phyloP scores from a whole-genome alignment of 1,140 invertebrate genomes.

The Cotesia chilonis region DNA sequence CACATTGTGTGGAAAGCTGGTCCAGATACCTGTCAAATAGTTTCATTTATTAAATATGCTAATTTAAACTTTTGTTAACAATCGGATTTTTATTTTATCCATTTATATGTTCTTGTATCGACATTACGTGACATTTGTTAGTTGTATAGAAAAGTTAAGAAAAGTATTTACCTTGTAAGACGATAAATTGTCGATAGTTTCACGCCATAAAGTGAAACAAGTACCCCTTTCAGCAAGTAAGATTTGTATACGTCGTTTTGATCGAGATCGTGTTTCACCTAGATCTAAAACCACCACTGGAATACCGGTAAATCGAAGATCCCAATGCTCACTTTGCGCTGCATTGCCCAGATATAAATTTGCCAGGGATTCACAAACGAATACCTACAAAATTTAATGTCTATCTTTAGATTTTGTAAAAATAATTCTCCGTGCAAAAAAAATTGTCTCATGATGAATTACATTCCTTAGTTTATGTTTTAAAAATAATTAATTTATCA shows the following conservation, averaged over 20 bases:
- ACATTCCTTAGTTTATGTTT: too few relatives aligned
- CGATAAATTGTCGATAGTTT: slow-evolving; percentile 80
- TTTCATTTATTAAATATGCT: background rate
- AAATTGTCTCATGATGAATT: too few relatives aligned
- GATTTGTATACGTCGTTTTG: slow-evolving; percentile 78
- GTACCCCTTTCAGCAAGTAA: slow-evolving; percentile 84
- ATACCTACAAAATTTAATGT: slow-evolving; percentile 65
- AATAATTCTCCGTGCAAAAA: too few relatives aligned
- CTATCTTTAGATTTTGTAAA: too few relatives aligned
- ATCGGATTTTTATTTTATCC: too few relatives aligned
- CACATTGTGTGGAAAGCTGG: slow-evolving; percentile 85
- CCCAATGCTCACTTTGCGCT: slow-evolving; percentile 72
- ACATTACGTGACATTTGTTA: background rate
- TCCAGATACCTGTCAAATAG: slow-evolving; percentile 65
- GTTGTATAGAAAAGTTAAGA: background rate
- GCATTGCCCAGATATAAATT: slow-evolving; percentile 78
- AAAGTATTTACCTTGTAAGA: slow-evolving; percentile 66
- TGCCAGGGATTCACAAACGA: slow-evolving; percentile 80
- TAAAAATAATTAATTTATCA: too few relatives aligned
- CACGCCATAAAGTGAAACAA: slow-evolving; percentile 85
- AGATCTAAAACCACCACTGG: slow-evolving; percentile 82
- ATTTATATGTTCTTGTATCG: too few relatives aligned
- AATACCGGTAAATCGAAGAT: slow-evolving; percentile 81
- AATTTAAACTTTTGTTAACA: too few relatives aligned
- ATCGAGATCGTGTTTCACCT: slow-evolving; percentile 76